These are phyloP conservation scores for Enteromius fasciolatus DNA, from an alignment of 2,797 vertebrate species.

Conservation along the genomic window DNA sequence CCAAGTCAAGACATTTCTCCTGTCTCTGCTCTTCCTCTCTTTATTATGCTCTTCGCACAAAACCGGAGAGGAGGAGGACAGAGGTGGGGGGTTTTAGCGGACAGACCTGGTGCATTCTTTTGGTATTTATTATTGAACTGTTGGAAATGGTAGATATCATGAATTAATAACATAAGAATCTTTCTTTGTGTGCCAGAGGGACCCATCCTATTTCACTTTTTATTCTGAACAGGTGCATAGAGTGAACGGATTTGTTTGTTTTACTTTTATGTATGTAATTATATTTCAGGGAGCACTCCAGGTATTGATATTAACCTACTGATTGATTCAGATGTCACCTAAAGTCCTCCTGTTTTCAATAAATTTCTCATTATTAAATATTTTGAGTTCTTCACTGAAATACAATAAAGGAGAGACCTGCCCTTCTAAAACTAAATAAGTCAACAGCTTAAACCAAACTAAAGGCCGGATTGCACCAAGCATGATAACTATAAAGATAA, in stretches of 20 bases:
- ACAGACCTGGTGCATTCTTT: constrained; percentile 69
- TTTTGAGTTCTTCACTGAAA: constrained; percentile 4
- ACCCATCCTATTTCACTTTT: constrained; percentile 28
- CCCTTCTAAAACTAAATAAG: not conserved
- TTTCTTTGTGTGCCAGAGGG: constrained; percentile 32
- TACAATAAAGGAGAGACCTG: not conserved
- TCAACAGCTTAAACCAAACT: not conserved
- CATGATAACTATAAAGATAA: too few species aligned
- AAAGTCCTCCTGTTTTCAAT: constrained; percentile 15
- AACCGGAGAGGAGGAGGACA: constrained; percentile 58
- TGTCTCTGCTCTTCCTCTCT: constrained; percentile 48
- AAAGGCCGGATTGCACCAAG: too few species aligned
- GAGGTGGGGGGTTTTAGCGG: constrained; percentile 75
- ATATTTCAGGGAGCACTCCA: not conserved
- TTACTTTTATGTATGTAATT: constrained; percentile 9
- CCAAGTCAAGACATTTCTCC: constrained; percentile 71
- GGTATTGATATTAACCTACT: constrained; percentile 20
- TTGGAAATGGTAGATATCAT: constrained; percentile 75
- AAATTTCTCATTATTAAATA: constrained; percentile 2
- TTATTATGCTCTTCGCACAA: constrained; percentile 70
- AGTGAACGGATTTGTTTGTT: constrained; percentile 16
- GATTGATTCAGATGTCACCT: constrained; percentile 25
- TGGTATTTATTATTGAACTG: constrained; percentile 83
- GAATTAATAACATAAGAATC: constrained; percentile 67
- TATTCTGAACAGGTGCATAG: not conserved